Evolutionary conservation across 2,888 invertebrate species (phyloP), one percentile per base, ranked within the genome.

Genomic region (Agrochola macilenta): DNA sequence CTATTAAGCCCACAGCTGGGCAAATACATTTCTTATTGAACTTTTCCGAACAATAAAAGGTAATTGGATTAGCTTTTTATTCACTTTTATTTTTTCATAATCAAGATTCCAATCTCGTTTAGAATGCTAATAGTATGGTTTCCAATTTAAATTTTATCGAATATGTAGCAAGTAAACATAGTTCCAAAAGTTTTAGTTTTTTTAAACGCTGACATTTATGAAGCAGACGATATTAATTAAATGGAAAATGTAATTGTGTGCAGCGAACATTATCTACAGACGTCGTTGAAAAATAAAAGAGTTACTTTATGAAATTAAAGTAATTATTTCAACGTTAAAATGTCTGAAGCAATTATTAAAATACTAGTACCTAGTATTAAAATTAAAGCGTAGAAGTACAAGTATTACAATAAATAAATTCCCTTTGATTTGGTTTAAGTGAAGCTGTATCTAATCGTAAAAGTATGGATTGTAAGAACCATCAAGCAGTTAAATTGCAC

Each of bases 41-140:
- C 78, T 78, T 79, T 85, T 84, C 79, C 77, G 69, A 64, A 74
- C 82, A 69, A 82, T 90, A 87, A 86, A 90, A 88, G 85, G 86
- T 89, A 89, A 90, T 89, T 90, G 87, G 87, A 88, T 90, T 88
- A 84, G 77, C n/a, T 82, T 89, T 84, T 83, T 82, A 84, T 82
- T 81, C 79, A 74, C 68, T 79, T 83, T 79, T 74, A 77, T 83
- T 81, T 82, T 85, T 78, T 78, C 74, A 49, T 83, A 84, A 82
- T 83, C 79, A 74, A 82, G 70, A 81, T 79, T 85, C 72, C 73
- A 74, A 84, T 82, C 74, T 87, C 76, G 77, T 70, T 81, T 79
- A 79, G 74, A 85, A 86, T 89, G 69, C 74, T 79, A 79, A 88
- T 84, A 85, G 84, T 76, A 76, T 26, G 68, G 71, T 73, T 82